Conservation (phyloP, 53 echinoderm and acorn worm genomes). For the Luidia sarsii region DNA sequence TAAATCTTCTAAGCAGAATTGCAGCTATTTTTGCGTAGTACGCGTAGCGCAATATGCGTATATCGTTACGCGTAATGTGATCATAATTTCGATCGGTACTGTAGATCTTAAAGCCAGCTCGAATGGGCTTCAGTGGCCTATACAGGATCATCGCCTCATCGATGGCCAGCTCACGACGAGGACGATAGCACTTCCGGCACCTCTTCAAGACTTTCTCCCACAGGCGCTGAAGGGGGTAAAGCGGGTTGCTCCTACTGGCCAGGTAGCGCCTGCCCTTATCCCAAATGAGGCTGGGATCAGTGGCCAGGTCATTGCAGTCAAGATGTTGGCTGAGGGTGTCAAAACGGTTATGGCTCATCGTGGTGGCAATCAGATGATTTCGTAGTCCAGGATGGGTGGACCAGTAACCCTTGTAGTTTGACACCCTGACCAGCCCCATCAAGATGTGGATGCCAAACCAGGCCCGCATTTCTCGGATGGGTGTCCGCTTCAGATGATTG, state of each 20-base stretch:
- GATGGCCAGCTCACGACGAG: slow-evolving; percentile 26
- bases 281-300: not conserved
- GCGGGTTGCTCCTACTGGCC: not conserved
- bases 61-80: no score
- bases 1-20: no score
- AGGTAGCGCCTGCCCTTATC: not conserved
- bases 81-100: no score
- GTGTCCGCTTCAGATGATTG: not conserved
- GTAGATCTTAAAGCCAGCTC: slow-evolving; percentile 34
- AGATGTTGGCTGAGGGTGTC: slow-evolving; percentile 5
- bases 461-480: not conserved
- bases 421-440: no score
- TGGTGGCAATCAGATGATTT: slow-evolving; percentile 19
- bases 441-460: not conserved
- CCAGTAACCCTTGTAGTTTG: slow-evolving; percentile 36
- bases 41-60: no score
- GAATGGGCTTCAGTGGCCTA: slow-evolving; percentile 32
- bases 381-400: slow-evolving; percentile 13
- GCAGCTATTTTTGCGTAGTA: no score
- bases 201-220: slow-evolving; percentile 26
- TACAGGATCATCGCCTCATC: slow-evolving; percentile 61
- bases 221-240: slow-evolving; percentile 27
- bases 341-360: slow-evolving; percentile 36
- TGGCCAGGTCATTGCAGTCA: slow-evolving; percentile 6
- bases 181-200: slow-evolving; percentile 9